phyloP scores from a whole-genome alignment of 2,888 invertebrate genomes.

The Sicus ferrugineus region DNA sequence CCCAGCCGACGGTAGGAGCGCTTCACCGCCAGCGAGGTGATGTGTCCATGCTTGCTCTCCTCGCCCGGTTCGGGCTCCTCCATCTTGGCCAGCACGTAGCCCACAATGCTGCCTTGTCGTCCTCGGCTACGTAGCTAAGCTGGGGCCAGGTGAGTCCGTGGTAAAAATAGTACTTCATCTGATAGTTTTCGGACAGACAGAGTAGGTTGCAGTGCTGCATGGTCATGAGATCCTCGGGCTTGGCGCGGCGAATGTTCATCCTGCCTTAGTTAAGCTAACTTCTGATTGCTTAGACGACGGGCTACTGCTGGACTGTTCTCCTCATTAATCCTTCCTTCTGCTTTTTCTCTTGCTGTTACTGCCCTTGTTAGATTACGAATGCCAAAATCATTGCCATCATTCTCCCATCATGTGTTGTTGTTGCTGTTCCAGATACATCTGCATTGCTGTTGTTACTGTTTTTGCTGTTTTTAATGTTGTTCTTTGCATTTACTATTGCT shows the following conservation, averaged over 20 bases:
- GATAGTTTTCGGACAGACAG: constrained; percentile 98
- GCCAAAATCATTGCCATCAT: too few species aligned
- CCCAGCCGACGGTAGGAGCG: constrained; percentile 91
- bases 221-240: constrained; percentile 97
- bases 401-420: constrained; percentile 25
- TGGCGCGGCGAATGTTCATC: constrained; percentile 90
- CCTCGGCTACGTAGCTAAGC: constrained; percentile 97
- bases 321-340: constrained; percentile 66
- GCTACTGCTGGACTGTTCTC: too few species aligned
- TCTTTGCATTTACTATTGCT: too few species aligned
- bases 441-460: too few species aligned
- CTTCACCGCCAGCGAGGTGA: constrained; percentile 97
- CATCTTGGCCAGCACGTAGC: constrained; percentile 97
- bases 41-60: constrained; percentile 98
- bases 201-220: constrained; percentile 99
- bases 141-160: constrained; percentile 99
- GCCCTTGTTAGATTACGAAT: too few species aligned
- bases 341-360: constrained; percentile 56
- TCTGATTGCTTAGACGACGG: not conserved
- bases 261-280: constrained; percentile 35
- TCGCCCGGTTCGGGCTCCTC: constrained; percentile 87
- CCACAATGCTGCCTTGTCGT: constrained; percentile 95
- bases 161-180: constrained; percentile 99
- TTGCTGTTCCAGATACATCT: constrained; percentile 66
- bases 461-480: too few species aligned